Percentiles rank a stretch among this genome's conserved stretches.
Evolutionary conservation across 2,113 vertebrate species (phyloP).

Genomic region (Rhinolophus ferrumequinum): DNA sequence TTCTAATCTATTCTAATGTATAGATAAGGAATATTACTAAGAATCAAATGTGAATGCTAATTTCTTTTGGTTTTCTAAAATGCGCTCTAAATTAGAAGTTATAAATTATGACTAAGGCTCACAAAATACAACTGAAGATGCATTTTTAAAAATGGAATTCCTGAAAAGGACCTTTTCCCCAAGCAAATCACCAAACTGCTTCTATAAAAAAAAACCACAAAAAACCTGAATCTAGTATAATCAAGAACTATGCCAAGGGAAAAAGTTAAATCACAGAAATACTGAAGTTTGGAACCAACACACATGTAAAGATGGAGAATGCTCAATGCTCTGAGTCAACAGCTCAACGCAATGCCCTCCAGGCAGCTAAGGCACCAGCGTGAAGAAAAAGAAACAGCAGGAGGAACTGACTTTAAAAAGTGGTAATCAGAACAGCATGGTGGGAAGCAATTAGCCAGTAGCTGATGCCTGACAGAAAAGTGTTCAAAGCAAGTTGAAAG

Average conservation of each 20-base stretch:
- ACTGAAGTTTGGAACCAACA: background rate
- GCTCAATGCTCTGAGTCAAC: conserved; percentile 18
- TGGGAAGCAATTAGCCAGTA: conserved; percentile 85
- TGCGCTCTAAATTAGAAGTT: background rate
- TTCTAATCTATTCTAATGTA: conserved; percentile 6
- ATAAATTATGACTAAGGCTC: background rate
- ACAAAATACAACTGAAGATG: background rate
- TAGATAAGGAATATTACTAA: background rate
- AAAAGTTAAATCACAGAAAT: conserved; percentile 80
- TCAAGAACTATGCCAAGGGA: conserved; percentile 80
- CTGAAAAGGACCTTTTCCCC: conserved; percentile 10
- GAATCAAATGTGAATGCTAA: background rate
- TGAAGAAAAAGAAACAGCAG: conserved; percentile 82
- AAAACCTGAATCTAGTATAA: conserved; percentile 76
- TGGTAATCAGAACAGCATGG: conserved; percentile 85
- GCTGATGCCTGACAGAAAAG: conserved; percentile 82
- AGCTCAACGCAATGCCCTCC: conserved; percentile 56
- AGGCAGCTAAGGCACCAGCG: conserved; percentile 75
- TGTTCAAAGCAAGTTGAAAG: conserved; percentile 81
- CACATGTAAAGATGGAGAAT: conserved; percentile 49
- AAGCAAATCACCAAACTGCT: conserved; percentile 77
- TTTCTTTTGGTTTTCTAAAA: conserved; percentile 28
- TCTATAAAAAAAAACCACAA: conserved; percentile 76
- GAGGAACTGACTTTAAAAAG: conserved; percentile 79
- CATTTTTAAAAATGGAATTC: conserved; percentile 37